Evolutionary conservation across 2,113 vertebrate species (phyloP).

Genomic region (Bubalus kerabau): DNA sequence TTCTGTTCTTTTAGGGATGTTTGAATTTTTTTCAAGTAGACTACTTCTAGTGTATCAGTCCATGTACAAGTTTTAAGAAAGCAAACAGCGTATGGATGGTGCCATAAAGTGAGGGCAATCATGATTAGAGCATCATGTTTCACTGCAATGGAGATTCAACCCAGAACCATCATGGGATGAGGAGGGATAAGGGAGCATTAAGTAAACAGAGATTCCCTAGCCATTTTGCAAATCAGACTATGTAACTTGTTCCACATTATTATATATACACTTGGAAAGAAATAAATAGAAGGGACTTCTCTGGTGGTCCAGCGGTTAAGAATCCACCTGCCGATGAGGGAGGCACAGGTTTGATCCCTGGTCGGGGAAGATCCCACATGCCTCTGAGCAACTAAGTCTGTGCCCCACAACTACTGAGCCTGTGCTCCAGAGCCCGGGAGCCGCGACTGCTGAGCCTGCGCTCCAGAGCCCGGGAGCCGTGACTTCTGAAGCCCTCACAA

Average conservation of each 20-base stretch:
- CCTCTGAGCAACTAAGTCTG: neutral
- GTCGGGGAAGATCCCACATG: neutral
- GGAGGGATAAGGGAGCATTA: neutral
- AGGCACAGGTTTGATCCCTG: neutral
- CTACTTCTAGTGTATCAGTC: neutral
- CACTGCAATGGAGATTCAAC: neutral
- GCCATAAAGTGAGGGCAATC: neutral
- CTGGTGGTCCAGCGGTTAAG: neutral
- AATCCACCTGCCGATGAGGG: neutral
- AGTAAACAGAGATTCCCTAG: neutral
- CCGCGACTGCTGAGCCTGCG: rapidly evolving
- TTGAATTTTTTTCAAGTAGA: neutral
- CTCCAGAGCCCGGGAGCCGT: too few relatives aligned
- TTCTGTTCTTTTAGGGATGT: neutral
- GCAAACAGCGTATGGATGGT: neutral
- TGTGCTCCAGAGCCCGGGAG: neutral
- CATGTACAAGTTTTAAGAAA: neutral
- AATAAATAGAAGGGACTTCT: neutral
- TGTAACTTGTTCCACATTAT: neutral
- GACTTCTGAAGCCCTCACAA: neutral
- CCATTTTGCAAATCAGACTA: neutral
- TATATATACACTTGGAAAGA: neutral
- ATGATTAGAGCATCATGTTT: too few relatives aligned
- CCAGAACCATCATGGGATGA: neutral
- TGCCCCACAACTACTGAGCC: neutral